Percentiles rank a stretch among this genome's conserved stretches.
Evolutionary conservation across 2,113 vertebrate genomes (phyloP).

Genomic region (Centropus unirufus): DNA sequence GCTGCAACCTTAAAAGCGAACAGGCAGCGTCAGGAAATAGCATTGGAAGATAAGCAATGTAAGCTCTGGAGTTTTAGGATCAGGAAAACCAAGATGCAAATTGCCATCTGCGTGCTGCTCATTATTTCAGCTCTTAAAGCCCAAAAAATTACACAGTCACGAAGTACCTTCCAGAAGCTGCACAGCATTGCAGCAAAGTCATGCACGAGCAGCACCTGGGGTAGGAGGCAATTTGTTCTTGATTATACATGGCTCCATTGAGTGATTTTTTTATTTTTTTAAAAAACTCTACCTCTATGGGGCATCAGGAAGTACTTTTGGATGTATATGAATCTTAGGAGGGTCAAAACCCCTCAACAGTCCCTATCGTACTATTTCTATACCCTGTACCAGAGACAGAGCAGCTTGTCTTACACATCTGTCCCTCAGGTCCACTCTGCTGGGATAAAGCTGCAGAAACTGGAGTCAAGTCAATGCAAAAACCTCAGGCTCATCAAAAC

Average conservation of each 20-base stretch:
- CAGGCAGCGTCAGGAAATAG: not conserved
- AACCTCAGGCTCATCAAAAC: not conserved
- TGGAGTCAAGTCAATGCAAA: not conserved
- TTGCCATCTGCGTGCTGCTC: not conserved
- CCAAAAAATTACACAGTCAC: not conserved
- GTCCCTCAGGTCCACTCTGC: not conserved
- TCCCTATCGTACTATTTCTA: not conserved
- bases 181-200: not conserved
- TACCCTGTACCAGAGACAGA: not conserved
- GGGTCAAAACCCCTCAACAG: not conserved
- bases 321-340: not conserved
- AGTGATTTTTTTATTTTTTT: not conserved
- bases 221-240: not conserved
- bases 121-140: not conserved
- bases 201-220: accelerated
- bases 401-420: not conserved
- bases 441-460: not conserved
- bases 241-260: no score
- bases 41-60: not conserved
- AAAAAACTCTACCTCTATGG: not conserved
- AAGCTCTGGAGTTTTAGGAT: not conserved
- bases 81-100: not conserved
- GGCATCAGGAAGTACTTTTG: not conserved
- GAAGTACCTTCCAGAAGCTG: not conserved
- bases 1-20: not conserved